Conservation (phyloP, 2,113 vertebrate species). For the Periophthalmodon schlosseri region DNA sequence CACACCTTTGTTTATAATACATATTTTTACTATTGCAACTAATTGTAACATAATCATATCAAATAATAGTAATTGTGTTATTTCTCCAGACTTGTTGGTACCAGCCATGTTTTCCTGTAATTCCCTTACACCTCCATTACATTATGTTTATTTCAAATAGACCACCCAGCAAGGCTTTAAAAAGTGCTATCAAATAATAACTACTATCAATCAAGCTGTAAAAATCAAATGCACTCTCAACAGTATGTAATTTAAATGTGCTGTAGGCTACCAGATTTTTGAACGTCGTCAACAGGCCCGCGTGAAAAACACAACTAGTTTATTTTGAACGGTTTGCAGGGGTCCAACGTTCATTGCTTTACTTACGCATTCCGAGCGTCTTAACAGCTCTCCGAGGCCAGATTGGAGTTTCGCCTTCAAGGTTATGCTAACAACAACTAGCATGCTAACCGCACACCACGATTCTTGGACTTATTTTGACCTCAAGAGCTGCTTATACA, state of each 20-base stretch:
- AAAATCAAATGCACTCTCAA: neutral
- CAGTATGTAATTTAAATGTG: neutral
- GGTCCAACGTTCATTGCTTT: too few species aligned
- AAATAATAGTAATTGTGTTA: constrained; percentile 2
- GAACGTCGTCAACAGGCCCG: too few species aligned
- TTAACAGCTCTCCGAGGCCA: too few species aligned
- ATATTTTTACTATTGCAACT: neutral
- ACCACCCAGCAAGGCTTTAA: neutral
- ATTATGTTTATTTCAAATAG: neutral
- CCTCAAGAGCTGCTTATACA: too few species aligned
- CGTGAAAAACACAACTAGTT: too few species aligned
- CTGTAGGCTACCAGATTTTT: too few species aligned
- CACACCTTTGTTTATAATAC: neutral
- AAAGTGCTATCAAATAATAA: neutral
- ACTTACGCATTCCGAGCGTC: too few species aligned
- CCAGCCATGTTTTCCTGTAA: neutral
- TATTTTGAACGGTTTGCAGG: too few species aligned
- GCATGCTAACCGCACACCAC: too few species aligned
- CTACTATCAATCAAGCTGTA: neutral
- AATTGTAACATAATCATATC: neutral
- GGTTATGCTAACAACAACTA: too few species aligned
- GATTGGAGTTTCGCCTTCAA: too few species aligned
- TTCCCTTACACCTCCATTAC: neutral
- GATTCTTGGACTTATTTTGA: too few species aligned
- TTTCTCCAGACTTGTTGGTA: constrained; percentile 5